phyloP scores from a whole-genome alignment of 2,888 invertebrate genomes.

The Bugulina stolonifera region DNA sequence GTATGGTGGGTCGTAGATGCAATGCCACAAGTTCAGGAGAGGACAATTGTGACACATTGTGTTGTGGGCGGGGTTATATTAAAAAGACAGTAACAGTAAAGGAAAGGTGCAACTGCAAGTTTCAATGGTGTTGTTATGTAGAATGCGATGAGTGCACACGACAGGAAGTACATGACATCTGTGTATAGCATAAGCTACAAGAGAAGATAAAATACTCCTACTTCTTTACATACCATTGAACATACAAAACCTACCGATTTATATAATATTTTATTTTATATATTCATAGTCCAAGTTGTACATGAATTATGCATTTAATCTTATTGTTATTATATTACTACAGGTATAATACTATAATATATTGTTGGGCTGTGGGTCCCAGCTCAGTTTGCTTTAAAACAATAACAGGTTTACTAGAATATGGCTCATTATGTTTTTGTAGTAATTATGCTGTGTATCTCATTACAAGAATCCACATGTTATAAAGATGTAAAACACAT shows the following conservation, averaged over 20 bases:
- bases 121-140: slow-evolving; percentile 53
- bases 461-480: too few species aligned
- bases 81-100: slow-evolving; percentile 57
- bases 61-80: slow-evolving; percentile 47
- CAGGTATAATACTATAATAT: too few species aligned
- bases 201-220: not conserved
- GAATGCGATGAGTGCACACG: slow-evolving; percentile 42
- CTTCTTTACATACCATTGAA: not conserved
- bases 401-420: too few species aligned
- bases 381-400: too few species aligned
- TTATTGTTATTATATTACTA: too few species aligned
- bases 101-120: slow-evolving; percentile 50
- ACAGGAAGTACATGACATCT: slow-evolving; percentile 1
- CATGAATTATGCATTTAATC: too few species aligned
- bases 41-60: slow-evolving; percentile 45
- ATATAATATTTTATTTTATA: not conserved
- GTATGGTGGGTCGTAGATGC: slow-evolving; percentile 45
- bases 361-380: too few species aligned
- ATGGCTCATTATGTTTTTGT: too few species aligned
- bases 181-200: not conserved
- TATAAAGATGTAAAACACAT: too few species aligned
- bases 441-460: too few species aligned
- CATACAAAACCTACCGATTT: not conserved
- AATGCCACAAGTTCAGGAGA: slow-evolving; percentile 42
- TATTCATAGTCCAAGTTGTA: not conserved